Percentiles rank a stretch among this genome's conserved stretches.
Evolutionary conservation across 2,888 invertebrate species (phyloP).

Genomic region (Leptopterna dolabrata): DNA sequence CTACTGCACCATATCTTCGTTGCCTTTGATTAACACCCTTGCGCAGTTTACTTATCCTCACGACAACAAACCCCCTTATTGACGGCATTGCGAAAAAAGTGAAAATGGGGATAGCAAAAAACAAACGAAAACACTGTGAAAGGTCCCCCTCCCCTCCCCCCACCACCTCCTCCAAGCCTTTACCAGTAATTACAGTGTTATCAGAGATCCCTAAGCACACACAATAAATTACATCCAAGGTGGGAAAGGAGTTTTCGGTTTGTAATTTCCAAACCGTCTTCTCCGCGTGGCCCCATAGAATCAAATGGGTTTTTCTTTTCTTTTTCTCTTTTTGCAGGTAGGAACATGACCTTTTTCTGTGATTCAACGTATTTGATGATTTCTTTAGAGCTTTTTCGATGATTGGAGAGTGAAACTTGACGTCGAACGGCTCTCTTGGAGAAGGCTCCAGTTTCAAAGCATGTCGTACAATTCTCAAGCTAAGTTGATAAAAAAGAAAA

Average conservation of each 20-base stretch:
- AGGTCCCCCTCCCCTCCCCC: too few relatives aligned
- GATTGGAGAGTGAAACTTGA: slow-evolving; percentile 2
- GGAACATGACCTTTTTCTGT: neutral
- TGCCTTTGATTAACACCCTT: neutral
- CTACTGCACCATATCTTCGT: neutral
- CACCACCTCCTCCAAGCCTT: neutral
- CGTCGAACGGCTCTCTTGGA: neutral
- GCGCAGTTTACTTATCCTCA: neutral
- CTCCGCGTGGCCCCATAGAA: neutral
- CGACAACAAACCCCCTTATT: neutral
- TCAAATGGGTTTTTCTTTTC: neutral
- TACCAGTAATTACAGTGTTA: slow-evolving; percentile 46
- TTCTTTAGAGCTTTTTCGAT: neutral
- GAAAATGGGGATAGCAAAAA: neutral
- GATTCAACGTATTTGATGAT: neutral
- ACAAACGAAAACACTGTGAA: neutral
- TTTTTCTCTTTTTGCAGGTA: too few relatives aligned
- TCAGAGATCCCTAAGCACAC: slow-evolving; percentile 54
- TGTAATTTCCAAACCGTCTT: slow-evolving; percentile 31
- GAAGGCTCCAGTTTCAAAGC: neutral
- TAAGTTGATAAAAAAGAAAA: too few relatives aligned
- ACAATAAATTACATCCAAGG: slow-evolving; percentile 37
- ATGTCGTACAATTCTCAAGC: neutral
- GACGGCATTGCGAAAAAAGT: neutral
- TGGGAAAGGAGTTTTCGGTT: neutral